These are phyloP conservation scores for Brachyptera risi DNA, from an alignment of 2,888 invertebrate genomes.

Conservation along the genomic window DNA sequence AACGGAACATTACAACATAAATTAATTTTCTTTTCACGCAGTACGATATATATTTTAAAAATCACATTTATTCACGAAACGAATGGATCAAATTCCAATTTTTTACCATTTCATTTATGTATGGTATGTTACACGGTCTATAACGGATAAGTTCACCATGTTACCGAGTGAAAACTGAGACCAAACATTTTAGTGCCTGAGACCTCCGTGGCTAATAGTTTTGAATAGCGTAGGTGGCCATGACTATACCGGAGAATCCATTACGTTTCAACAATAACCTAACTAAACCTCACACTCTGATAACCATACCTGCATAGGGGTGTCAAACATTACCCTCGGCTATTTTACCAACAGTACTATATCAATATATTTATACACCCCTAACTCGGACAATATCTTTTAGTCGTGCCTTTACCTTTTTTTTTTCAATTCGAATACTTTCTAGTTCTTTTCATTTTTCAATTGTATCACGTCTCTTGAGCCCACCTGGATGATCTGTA, in stretches of 20 bases:
- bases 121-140: too few relatives aligned
- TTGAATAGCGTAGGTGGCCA: not conserved
- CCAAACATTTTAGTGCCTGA: not conserved
- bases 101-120: too few relatives aligned
- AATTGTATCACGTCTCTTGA: not conserved
- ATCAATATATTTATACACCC: not conserved
- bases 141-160: too few relatives aligned
- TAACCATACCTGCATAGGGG: not conserved
- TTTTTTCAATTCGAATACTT: not conserved
- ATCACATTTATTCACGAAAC: too few relatives aligned
- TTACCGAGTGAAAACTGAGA: too few relatives aligned
- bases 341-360: not conserved
- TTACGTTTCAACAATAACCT: not conserved
- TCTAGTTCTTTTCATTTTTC: too few relatives aligned
- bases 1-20: too few relatives aligned
- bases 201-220: not conserved
- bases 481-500: not conserved
- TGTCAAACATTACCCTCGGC: not conserved
- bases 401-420: conserved; percentile 1
- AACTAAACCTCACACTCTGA: not conserved
- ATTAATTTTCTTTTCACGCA: too few relatives aligned
- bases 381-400: not conserved
- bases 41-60: too few relatives aligned
- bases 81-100: too few relatives aligned
- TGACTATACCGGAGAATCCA: not conserved